phyloP scores from a whole-genome alignment of 2,113 vertebrate genomes.

The Psilopsiagon aymara region DNA sequence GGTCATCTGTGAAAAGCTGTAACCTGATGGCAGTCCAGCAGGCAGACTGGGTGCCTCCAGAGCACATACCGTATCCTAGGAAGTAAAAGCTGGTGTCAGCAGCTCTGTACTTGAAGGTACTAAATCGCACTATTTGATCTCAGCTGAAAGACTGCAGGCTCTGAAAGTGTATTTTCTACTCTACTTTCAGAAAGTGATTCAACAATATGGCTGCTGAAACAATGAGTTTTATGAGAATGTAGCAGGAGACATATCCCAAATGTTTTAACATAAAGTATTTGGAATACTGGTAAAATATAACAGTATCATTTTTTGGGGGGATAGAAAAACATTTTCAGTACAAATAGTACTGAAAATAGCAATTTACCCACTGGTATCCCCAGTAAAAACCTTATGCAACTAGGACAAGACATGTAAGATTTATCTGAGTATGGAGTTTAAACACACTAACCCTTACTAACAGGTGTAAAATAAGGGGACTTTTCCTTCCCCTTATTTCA shows the following conservation, averaged over 20 bases:
- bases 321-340: background rate
- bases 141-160: background rate
- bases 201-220: background rate
- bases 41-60: slow-evolving; percentile 39
- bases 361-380: background rate
- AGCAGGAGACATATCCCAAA: background rate
- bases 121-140: background rate
- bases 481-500: background rate
- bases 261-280: background rate
- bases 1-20: slow-evolving; percentile 71
- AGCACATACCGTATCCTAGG: slow-evolving; percentile 11
- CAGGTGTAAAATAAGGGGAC: background rate
- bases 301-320: background rate
- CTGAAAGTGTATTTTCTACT: background rate
- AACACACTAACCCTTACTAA: background rate
- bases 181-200: background rate
- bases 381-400: background rate
- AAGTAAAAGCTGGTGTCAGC: slow-evolving; percentile 19
- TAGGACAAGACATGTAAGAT: background rate
- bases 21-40: background rate
- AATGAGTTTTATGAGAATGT: background rate
- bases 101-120: background rate
- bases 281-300: background rate
- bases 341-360: background rate
- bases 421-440: background rate